These are phyloP conservation scores for Parnassius orleans DNA, from an alignment of 2,888 invertebrate species.

Conservation along the genomic window DNA sequence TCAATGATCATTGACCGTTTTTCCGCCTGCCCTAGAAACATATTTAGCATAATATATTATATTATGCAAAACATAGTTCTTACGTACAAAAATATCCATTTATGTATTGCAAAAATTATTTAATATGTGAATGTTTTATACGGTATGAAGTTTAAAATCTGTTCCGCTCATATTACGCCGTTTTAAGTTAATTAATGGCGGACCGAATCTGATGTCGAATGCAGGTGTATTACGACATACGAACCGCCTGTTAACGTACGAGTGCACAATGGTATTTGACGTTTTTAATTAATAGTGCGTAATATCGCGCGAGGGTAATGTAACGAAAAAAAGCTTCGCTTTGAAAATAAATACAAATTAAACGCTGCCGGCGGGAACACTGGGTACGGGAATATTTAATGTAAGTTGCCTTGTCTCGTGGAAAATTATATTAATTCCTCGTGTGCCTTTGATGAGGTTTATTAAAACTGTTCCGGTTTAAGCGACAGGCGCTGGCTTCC, in stretches of 20 bases:
- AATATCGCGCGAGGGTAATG: conserved; percentile 2
- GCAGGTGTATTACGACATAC: conserved; percentile 13
- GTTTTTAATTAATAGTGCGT: conserved; percentile 21
- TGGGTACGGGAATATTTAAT: conserved; percentile 8
- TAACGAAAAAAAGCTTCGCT: conserved; percentile 1
- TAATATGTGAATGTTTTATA: conserved; percentile 12
- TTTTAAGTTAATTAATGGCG: conserved; percentile 23
- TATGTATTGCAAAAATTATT: conserved; percentile 15
- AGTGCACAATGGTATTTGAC: conserved; percentile 11
- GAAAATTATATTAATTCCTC: conserved; percentile 23
- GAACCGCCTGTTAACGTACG: conserved; percentile 14
- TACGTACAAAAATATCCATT: neutral
- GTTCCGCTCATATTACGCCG: conserved; percentile 19
- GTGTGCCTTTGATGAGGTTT: conserved; percentile 19
- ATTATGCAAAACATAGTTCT: no score
- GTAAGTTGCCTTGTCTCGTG: conserved; percentile 18
- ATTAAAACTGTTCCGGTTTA: conserved; percentile 21
- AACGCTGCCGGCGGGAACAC: neutral
- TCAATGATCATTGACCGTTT: no score
- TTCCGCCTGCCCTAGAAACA: no score
- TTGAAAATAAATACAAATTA: conserved; percentile 6
- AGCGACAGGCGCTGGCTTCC: conserved; percentile 3
- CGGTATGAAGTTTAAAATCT: conserved; percentile 14
- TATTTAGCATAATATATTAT: no score
- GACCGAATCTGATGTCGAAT: conserved; percentile 19